Base-by-base conservation (phyloP, 1,140 invertebrate genomes). In the Trypoxylus dichotomus region DNA sequence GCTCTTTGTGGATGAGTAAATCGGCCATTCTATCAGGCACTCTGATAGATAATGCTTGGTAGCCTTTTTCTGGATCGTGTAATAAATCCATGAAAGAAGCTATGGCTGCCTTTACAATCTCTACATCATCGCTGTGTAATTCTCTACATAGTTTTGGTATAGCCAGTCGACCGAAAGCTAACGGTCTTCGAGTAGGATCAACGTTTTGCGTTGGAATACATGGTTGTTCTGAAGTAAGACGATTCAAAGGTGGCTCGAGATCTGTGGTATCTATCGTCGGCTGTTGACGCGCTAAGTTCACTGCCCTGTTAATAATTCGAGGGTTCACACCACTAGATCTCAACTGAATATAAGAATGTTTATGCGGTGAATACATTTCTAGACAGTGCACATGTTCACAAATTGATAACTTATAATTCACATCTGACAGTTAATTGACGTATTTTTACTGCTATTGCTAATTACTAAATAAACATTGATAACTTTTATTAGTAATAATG, bases 61-160 rank as follows among this genome's bases (percentile, higher is more conserved):
- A 85, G 37, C 77, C 81, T 73, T 78, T 79, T 80, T 85, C 83
- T 0, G 85, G 83, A 79, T 85, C 81, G 68, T 83, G 81, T 10
- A 84, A 63, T 60, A 85, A 76, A 76, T 85, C 84, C 21, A 78
- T 78, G 54, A 85, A 81, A 19, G 73, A 83, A 15, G 77, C 80
- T 10, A 85, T 73, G 21, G 85, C 83, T 19, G 83, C 82, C 27
- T 83, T 78, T 1, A 83, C 81, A 3, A 83, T 74, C 6, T 77
- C 21, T 6, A 68, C 6, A 71, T 85, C 77, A 71, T 79, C 76
- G 43, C 78, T 54, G 58, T 83, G 81, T 5, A 85, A 68, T 80
- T 85, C 85, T 29, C 81, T 76, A 76, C 80, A 74, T 54, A 85
- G 58, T 83, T 84, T 85, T 11, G 83, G 83, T 74, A 85, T 79